Base-by-base conservation (phyloP, 2,888 invertebrate species). In the Himalopsyche kuldschensis region DNA sequence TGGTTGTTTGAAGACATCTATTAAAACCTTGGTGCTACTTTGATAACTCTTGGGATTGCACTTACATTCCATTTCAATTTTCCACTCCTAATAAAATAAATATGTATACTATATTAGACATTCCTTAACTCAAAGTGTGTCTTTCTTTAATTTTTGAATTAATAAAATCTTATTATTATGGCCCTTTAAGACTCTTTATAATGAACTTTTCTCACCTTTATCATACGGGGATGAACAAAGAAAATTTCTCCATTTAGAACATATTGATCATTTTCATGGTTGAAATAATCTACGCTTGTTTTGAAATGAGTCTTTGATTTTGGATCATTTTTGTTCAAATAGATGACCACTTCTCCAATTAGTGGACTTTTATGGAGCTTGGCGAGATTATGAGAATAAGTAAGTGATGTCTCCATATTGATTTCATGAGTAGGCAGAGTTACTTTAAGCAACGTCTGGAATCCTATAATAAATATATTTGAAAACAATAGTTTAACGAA, bases 271-370 rank as follows among this genome's bases (percentile, higher is more conserved):
- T 55, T 5, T 20, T 55, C 24, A 10, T 20, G 10, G 15, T 55
- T 55, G n/a, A 24, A 55, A 1, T 94, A 86, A 86, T 95, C 93
- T 0, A 93, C 89, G 55, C 89, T 88, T 82, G 93, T 92, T 20
- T 91, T 89, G 0, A 95, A 87, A 0, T 93, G 91, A 0, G 95
- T 93, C 88, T 94, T 95, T 86, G 94, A 93, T n/a, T 93, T 92
- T 0, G 95, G 95, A 86, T 94, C 93, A 87, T 93, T 93, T 88
- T 95, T 95, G 90, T 97, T 95, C 80, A 96, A 89, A 88, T 95
- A 95, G 47, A 96, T 90, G 10, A 91, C 90, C 4, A 94, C 87
- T 79, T 95, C 95, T 89, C 88, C 0, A 93, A 92, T 86, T 91
- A 90, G 41, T 15, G 41, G 41, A 15, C 15, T 41, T 3, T 2